Conservation (phyloP, 2,888 invertebrate genomes). For the Spisula solida region DNA sequence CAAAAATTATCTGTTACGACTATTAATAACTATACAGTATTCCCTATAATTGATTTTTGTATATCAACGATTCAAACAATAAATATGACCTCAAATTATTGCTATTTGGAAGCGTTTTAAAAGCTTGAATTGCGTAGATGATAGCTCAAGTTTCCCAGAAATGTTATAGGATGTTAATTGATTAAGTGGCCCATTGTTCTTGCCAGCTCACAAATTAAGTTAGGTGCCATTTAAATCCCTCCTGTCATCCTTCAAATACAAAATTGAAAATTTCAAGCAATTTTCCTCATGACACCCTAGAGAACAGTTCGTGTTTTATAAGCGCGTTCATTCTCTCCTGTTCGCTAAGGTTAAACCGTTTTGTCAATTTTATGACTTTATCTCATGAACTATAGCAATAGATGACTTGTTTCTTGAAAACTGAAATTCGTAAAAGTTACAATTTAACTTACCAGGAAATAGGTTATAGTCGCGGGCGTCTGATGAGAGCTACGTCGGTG, state of each 20-base stretch:
- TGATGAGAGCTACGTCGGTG: no score
- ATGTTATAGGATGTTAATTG: conserved; percentile 22
- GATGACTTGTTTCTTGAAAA: neutral
- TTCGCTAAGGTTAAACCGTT: conserved; percentile 23
- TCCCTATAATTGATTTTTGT: neutral
- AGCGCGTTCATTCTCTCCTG: neutral
- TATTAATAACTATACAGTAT: no score
- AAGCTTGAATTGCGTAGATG: neutral
- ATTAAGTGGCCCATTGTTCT: conserved; percentile 32
- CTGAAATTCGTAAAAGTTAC: no score
- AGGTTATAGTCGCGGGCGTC: no score
- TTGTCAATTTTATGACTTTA: conserved; percentile 14
- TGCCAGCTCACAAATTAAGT: conserved; percentile 24
- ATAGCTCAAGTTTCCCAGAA: neutral
- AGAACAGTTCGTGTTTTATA: conserved; percentile 1
- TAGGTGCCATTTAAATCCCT: conserved; percentile 30
- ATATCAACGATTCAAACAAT: conserved; percentile 13
- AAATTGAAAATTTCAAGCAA: conserved; percentile 26
- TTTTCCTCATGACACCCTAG: conserved; percentile 23
- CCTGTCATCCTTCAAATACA: conserved; percentile 20
- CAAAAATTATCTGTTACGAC: no score
- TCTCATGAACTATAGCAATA: neutral
- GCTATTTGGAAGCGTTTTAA: neutral
- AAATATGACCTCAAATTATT: neutral
- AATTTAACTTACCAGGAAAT: no score